Base-by-base conservation (phyloP, 1,140 invertebrate genomes). In the Capitella teleta region DNA sequence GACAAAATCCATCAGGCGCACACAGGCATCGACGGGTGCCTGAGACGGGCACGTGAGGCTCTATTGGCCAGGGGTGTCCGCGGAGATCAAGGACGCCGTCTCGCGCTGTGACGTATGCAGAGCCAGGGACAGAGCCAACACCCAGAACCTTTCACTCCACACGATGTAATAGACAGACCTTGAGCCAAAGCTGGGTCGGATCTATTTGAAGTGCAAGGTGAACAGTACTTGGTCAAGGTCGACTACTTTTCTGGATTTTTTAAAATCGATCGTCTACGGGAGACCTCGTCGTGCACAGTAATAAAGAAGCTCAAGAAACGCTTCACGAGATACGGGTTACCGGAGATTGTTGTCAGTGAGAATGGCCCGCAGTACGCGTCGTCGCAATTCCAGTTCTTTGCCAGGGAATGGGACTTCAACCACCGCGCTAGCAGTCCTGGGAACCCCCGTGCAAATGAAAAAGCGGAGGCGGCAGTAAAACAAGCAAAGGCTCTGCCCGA, bases 251-350 rank as follows among this genome's bases (percentile, higher is more conserved):
- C 16, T 16, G 32, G 32, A 14, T 43, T 44, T 19, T 49, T 21
- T 43, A 40, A 50, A 50, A 28, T 50, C 3, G 36, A 43, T 21
- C 10, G 18, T 23, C 38, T 50, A 8, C 3, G 12, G 10, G 18
- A 21, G 3, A 50, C 36, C 18, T 28, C 36, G 28, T 14, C 34
- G 5, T 5, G 3, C 16, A 23, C 19, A 2, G 24, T 50, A n/a
- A 43, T 42, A 6, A 5, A 23, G 5, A 3, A 25, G 4, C 23
- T 50, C 6, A 43, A 38, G n/a, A 1, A 3, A 2, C 18, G 19
- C 2, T 50, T 50, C 30, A 8, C 37, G n/a, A 2, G 48, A n/a
- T 34, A 50, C 28, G 48, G 48, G 14, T 42, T 41, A 12, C 48
- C 37, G 12, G 14, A n/a, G 23, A 18, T 5, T 5, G 14, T 49